Percentiles rank a stretch among this genome's conserved stretches.
phyloP scores from a whole-genome alignment of 2,113 vertebrate genomes.

The Semicossyphus pulcher region DNA sequence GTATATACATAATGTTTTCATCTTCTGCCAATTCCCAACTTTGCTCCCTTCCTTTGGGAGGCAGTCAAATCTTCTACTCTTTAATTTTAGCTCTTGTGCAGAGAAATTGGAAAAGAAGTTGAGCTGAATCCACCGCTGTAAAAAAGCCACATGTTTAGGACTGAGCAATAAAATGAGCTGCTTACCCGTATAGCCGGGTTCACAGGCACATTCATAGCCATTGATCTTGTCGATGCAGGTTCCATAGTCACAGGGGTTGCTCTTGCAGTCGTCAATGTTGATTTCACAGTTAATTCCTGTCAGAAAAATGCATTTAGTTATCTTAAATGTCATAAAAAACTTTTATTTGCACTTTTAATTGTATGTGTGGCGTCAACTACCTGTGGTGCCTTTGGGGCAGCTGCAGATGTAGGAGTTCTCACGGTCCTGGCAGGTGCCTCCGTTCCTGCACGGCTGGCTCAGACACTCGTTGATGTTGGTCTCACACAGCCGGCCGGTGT shows the following conservation, averaged over 20 bases:
- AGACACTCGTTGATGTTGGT: slow-evolving; percentile 95
- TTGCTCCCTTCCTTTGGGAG: too few species aligned
- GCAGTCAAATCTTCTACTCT: background rate
- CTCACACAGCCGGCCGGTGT: slow-evolving; percentile 92
- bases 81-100: background rate
- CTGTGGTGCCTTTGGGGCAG: slow-evolving; percentile 92
- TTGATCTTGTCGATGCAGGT: slow-evolving; percentile 96
- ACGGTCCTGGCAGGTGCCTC: slow-evolving; percentile 92
- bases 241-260: slow-evolving; percentile 91
- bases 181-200: slow-evolving; percentile 93
- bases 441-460: slow-evolving; percentile 94
- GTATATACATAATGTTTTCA: too few species aligned
- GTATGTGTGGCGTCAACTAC: slow-evolving; percentile 68
- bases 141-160: too few species aligned
- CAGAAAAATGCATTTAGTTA: slow-evolving; percentile 7
- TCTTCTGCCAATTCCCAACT: too few species aligned
- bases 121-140: too few species aligned
- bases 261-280: slow-evolving; percentile 94
- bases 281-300: slow-evolving; percentile 93
- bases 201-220: slow-evolving; percentile 91
- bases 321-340: background rate
- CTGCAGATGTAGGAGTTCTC: slow-evolving; percentile 89
- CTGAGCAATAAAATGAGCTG: too few species aligned
- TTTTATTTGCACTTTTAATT: background rate
- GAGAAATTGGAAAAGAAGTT: background rate